These are phyloP conservation scores for Helicoverpa armigera DNA, from an alignment of 1,140 invertebrate genomes.

Conservation along the genomic window DNA sequence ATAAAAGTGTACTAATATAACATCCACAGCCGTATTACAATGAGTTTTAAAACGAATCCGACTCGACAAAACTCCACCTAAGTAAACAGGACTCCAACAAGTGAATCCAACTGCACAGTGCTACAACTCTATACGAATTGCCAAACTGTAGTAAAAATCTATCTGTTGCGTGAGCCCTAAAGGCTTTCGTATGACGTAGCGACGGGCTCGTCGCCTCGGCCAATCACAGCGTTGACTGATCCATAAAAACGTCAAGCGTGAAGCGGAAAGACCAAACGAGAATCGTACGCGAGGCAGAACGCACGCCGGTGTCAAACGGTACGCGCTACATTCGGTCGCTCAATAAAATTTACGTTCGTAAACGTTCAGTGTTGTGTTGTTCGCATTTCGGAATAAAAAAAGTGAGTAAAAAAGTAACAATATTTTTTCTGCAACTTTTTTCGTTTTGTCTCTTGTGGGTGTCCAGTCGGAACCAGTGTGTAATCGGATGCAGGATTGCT, in stretches of 20 bases:
- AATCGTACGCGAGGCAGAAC: slow-evolving; percentile 62
- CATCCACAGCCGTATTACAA: too few species aligned
- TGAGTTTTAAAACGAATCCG: too few species aligned
- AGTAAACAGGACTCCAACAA: neutral
- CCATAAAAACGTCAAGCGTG: slow-evolving; percentile 69
- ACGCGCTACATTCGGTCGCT: slow-evolving; percentile 36
- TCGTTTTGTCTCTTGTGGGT: slow-evolving; percentile 28
- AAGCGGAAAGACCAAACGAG: slow-evolving; percentile 69
- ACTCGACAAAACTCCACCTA: too few species aligned
- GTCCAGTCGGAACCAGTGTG: slow-evolving; percentile 44
- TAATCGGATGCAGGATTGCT: slow-evolving; percentile 43
- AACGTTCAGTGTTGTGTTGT: slow-evolving; percentile 36
- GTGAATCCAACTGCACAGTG: neutral
- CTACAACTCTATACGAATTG: slow-evolving; percentile 18
- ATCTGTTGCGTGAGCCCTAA: slow-evolving; percentile 35
- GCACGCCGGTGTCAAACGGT: slow-evolving; percentile 57
- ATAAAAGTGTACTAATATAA: too few species aligned
- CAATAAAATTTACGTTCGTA: slow-evolving; percentile 25
- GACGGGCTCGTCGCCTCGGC: slow-evolving; percentile 70
- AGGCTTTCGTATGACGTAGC: slow-evolving; percentile 71
- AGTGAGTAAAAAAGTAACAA: slow-evolving; percentile 46
- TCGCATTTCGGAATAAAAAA: slow-evolving; percentile 28
- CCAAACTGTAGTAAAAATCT: slow-evolving; percentile 38
- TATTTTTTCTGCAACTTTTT: slow-evolving; percentile 30
- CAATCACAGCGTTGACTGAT: slow-evolving; percentile 64